Evolutionary conservation across 2,113 vertebrate genomes (phyloP).

Genomic region (Megatriorchis doriae): DNA sequence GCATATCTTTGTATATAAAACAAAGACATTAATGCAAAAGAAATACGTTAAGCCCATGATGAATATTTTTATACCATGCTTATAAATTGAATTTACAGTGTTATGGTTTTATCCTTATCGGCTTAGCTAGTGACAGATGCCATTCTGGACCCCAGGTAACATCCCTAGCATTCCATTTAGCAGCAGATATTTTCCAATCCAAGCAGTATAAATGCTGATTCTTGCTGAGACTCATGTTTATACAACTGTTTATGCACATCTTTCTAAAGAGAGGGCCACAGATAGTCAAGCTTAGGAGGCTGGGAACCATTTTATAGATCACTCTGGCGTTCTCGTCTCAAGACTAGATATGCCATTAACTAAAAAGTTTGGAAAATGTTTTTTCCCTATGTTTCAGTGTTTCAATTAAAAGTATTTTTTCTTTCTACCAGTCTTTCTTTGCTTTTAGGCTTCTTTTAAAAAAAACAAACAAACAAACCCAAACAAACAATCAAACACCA

Average conservation of each 20-base stretch:
- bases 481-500: too few relatives aligned
- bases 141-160: not conserved
- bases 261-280: not conserved
- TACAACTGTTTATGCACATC: not conserved
- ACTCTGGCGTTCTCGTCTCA: not conserved
- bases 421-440: not conserved
- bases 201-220: not conserved
- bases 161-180: not conserved
- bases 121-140: not conserved
- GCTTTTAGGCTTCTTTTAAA: not conserved
- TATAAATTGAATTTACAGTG: not conserved
- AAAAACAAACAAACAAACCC: not conserved
- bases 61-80: not conserved
- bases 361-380: not conserved
- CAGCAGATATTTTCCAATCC: not conserved
- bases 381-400: not conserved
- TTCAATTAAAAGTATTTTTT: not conserved
- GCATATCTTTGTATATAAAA: not conserved
- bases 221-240: not conserved
- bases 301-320: not conserved
- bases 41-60: rapidly evolving
- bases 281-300: not conserved
- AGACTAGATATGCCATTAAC: not conserved
- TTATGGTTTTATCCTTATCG: not conserved
- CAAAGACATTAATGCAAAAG: not conserved